Percentiles rank a stretch among this genome's conserved stretches.
Conservation (phyloP, 2,113 vertebrate species). For the Alosa alosa region DNA sequence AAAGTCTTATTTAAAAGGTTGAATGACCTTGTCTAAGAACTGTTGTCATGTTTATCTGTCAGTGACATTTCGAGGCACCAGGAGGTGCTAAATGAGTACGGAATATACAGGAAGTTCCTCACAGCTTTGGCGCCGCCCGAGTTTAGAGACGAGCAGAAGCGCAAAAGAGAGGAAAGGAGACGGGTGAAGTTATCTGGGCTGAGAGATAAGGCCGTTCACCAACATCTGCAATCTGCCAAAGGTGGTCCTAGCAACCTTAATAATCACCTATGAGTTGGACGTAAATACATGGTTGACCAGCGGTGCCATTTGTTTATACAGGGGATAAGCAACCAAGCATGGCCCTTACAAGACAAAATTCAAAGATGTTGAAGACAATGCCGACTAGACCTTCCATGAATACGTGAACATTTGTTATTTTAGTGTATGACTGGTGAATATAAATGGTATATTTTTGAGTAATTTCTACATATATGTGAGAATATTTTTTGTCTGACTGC, state of each 20-base stretch:
- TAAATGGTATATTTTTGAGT: too few species aligned
- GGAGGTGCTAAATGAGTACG: conserved; percentile 60
- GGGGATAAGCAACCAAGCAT: not conserved
- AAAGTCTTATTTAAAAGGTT: not conserved
- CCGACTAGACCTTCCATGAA: not conserved
- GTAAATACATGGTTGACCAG: too few species aligned
- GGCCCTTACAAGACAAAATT: not conserved
- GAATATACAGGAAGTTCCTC: conserved; percentile 63
- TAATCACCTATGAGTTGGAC: too few species aligned
- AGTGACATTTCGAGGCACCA: conserved; percentile 67
- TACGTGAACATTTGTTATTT: not conserved
- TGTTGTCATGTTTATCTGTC: conserved; percentile 26
- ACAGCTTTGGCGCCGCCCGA: conserved; percentile 59
- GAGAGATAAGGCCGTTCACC: not conserved
- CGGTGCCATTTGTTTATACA: not conserved
- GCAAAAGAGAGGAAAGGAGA: conserved; percentile 34
- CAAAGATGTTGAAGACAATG: not conserved
- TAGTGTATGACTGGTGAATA: too few species aligned
- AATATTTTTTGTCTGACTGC: not conserved
- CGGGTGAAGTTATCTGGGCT: not conserved
- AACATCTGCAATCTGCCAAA: not conserved
- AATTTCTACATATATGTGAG: not conserved
- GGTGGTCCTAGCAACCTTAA: not conserved
- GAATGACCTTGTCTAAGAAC: not conserved
- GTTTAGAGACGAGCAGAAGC: conserved; percentile 56